A percentile compares a stretch with the other conserved stretches of the same genome.
phyloP scores from a whole-genome alignment of 2,797 vertebrate species.

The Ctenopoma multispine region DNA sequence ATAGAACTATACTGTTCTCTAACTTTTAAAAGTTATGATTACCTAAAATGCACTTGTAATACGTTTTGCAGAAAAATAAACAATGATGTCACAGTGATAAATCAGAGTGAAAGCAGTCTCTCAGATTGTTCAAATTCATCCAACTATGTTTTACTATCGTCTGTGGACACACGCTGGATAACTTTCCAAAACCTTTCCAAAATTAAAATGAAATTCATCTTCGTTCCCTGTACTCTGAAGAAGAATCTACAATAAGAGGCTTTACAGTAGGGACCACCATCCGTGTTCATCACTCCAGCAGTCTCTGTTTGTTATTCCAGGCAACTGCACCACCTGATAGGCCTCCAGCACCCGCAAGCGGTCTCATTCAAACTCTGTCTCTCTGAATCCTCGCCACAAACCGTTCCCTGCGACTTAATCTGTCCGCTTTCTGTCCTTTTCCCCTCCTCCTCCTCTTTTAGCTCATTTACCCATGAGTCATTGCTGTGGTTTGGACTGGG shows the following conservation, averaged over 20 bases:
- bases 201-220: slow-evolving; percentile 59
- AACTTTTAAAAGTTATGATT: background rate
- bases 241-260: slow-evolving; percentile 60
- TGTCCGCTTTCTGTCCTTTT: slow-evolving; percentile 59
- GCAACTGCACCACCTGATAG: slow-evolving; percentile 64
- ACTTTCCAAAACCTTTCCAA: slow-evolving; percentile 51
- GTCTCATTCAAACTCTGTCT: slow-evolving; percentile 62
- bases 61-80: slow-evolving; percentile 21
- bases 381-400: slow-evolving; percentile 70
- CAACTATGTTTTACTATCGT: slow-evolving; percentile 51
- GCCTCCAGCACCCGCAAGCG: slow-evolving; percentile 70
- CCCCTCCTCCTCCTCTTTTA: slow-evolving; percentile 47
- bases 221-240: slow-evolving; percentile 33
- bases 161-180: slow-evolving; percentile 41
- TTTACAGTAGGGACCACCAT: slow-evolving; percentile 76
- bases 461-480: slow-evolving; percentile 85
- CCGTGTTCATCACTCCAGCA: slow-evolving; percentile 68
- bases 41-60: background rate
- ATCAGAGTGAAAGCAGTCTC: slow-evolving; percentile 55
- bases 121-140: slow-evolving; percentile 44
- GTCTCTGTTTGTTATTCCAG: slow-evolving; percentile 78
- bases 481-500: slow-evolving; percentile 80
- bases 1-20: too few species aligned
- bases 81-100: slow-evolving; percentile 17
- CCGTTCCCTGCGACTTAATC: slow-evolving; percentile 70